A percentile compares a stretch with the other conserved stretches of the same genome.
Evolutionary conservation across 2,113 vertebrate genomes (phyloP).

Genomic region (Grus americana): DNA sequence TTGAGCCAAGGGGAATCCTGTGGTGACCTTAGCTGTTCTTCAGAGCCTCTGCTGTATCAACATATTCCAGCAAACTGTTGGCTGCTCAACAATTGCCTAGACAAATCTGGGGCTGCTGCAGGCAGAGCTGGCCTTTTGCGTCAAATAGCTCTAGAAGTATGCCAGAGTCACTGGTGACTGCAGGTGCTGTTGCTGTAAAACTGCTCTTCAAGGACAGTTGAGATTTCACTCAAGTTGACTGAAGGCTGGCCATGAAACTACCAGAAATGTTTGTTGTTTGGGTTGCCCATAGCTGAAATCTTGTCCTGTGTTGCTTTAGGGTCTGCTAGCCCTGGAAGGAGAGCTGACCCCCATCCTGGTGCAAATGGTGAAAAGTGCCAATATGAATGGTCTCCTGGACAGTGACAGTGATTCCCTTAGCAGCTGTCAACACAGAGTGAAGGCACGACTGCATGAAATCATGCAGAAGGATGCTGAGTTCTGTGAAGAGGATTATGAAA

Average conservation of each 20-base stretch:
- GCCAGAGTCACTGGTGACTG: not conserved
- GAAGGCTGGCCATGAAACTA: not conserved
- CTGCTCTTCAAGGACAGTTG: not conserved
- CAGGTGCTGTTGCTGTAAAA: not conserved
- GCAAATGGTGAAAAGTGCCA: conserved; percentile 99
- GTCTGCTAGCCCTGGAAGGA: conserved; percentile 93
- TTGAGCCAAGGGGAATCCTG: not conserved
- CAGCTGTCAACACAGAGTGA: conserved; percentile 94
- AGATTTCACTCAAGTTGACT: not conserved
- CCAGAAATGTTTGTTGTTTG: not conserved
- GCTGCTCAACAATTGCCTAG: not conserved
- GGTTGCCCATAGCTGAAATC: not conserved
- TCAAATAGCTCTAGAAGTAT: not conserved
- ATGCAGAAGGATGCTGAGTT: conserved; percentile 92
- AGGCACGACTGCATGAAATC: conserved; percentile 92
- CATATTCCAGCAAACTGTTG: not conserved
- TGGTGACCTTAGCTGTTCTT: not conserved
- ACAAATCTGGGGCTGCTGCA: not conserved
- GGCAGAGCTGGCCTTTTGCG: not conserved
- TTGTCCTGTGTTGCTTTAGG: conserved; percentile 74
- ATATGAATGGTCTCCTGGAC: conserved; percentile 98
- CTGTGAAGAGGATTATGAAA: conserved; percentile 86
- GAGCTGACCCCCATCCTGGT: conserved; percentile 98
- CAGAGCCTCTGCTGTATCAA: not conserved
- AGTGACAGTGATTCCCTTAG: conserved; percentile 94